These are phyloP conservation scores for Sus cebifrons DNA, from an alignment of 2,797 vertebrate species.

Conservation along the genomic window DNA sequence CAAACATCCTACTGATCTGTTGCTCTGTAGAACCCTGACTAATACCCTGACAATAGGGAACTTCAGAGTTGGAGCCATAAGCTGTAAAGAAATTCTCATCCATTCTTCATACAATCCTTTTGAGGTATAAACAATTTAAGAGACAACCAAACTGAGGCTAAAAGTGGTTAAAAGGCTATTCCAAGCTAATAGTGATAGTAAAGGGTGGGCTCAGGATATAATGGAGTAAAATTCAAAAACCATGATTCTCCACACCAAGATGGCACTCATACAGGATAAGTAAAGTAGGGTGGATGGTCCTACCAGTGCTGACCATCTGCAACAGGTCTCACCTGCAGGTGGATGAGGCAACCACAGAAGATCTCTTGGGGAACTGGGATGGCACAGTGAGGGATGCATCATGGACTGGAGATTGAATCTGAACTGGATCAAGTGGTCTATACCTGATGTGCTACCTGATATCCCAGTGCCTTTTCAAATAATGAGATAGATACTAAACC, in stretches of 20 bases:
- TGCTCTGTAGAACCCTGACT: background rate
- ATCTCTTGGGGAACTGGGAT: background rate
- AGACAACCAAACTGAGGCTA: background rate
- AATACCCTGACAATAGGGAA: background rate
- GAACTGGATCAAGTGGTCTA: background rate
- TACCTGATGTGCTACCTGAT: background rate
- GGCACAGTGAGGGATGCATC: background rate
- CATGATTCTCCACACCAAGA: background rate
- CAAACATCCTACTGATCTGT: background rate
- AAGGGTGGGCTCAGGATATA: background rate
- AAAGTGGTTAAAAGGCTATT: background rate
- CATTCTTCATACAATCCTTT: background rate
- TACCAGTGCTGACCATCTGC: background rate
- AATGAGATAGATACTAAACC: background rate
- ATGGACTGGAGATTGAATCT: background rate
- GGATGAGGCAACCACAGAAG: background rate
- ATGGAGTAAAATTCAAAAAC: background rate
- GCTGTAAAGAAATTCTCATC: constrained; percentile 9
- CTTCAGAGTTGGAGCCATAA: background rate
- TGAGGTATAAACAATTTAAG: background rate
- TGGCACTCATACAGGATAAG: background rate
- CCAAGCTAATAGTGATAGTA: background rate
- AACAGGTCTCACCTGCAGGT: background rate
- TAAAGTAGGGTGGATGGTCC: background rate
- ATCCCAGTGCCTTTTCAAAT: background rate